Evolutionary conservation across 2,888 invertebrate species (phyloP).

Genomic region (Acrobasis consociella): DNA sequence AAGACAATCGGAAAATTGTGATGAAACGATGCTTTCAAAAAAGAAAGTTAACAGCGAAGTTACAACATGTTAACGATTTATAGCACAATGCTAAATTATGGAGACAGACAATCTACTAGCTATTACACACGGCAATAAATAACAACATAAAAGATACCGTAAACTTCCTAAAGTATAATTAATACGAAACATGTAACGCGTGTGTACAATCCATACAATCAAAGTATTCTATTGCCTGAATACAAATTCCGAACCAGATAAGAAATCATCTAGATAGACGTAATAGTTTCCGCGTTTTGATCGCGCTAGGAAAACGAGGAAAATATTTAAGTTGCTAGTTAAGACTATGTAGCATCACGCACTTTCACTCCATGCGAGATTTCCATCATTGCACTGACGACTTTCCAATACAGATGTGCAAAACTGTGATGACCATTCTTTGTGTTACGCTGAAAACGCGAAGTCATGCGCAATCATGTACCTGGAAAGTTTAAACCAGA

Average conservation of each 20-base stretch:
- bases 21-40: constrained; percentile 5
- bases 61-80: constrained; percentile 4
- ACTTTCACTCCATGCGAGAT: constrained; percentile 59
- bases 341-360: constrained; percentile 36
- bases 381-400: constrained; percentile 68
- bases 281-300: constrained; percentile 60
- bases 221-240: constrained; percentile 36
- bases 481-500: constrained; percentile 57
- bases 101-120: background rate
- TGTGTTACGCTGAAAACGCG: constrained; percentile 48
- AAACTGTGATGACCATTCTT: constrained; percentile 52
- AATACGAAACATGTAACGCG: constrained; percentile 25
- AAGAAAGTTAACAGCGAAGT: constrained; percentile 1
- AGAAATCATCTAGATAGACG: constrained; percentile 45
- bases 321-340: constrained; percentile 38
- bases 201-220: constrained; percentile 19
- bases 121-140: constrained; percentile 17
- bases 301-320: constrained; percentile 56
- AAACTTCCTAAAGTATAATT: constrained; percentile 26
- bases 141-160: constrained; percentile 21
- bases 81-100: constrained; percentile 10
- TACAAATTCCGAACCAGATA: constrained; percentile 41
- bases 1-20: constrained; percentile 4
- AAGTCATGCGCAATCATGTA: constrained; percentile 67
- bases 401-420: constrained; percentile 74